Evolutionary conservation across 2,113 vertebrate genomes (phyloP).

Genomic region (Malurus cyaneus): DNA sequence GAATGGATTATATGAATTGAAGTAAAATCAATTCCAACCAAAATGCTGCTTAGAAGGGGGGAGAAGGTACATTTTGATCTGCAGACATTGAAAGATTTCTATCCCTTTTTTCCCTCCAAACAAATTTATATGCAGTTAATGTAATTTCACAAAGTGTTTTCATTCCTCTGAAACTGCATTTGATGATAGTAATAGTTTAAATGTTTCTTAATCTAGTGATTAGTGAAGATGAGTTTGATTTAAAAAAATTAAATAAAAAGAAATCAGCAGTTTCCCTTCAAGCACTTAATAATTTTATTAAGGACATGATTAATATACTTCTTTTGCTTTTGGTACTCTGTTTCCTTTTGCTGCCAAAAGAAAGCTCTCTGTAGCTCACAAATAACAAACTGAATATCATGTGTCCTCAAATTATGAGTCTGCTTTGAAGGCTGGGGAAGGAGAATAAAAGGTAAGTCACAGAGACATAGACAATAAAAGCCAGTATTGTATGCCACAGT

Average conservation of each 20-base stretch:
- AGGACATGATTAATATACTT: neutral
- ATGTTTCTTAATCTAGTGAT: conserved; percentile 8
- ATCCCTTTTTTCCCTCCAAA: neutral
- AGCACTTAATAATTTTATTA: conserved; percentile 25
- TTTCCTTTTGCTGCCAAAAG: neutral
- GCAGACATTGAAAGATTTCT: neutral
- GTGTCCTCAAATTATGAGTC: neutral
- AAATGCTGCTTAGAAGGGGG: neutral
- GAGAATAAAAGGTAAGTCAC: conserved; percentile 38
- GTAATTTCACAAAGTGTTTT: neutral
- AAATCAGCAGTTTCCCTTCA: neutral
- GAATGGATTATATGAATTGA: neutral
- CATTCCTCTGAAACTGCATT: neutral
- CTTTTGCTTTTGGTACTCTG: neutral
- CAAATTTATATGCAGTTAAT: neutral
- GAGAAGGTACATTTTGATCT: neutral
- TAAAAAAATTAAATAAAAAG: neutral
- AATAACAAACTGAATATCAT: neutral
- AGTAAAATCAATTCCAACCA: neutral
- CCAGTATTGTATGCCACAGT: neutral
- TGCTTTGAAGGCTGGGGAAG: neutral
- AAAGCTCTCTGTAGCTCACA: neutral
- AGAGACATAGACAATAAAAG: neutral
- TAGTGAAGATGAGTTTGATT: neutral
- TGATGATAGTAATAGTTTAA: neutral